A percentile compares a stretch with the other conserved stretches of the same genome.
phyloP scores from a whole-genome alignment of 2,888 invertebrate species.

The Metopia argyrocephala region DNA sequence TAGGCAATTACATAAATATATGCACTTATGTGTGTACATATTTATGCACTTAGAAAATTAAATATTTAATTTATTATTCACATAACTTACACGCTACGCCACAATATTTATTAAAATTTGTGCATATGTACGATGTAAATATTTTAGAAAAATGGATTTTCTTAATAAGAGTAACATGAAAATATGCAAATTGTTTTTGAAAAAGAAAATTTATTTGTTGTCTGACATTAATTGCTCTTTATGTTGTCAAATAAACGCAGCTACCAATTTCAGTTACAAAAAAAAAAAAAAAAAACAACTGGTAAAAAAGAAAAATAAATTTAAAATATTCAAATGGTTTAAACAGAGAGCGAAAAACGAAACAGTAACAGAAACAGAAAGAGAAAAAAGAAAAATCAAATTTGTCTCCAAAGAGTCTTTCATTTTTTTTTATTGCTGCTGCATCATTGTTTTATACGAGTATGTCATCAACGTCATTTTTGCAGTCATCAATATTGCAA shows the following conservation, averaged over 20 bases:
- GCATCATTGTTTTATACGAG: constrained; percentile 56
- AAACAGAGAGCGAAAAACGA: constrained; percentile 6
- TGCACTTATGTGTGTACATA: too few relatives aligned
- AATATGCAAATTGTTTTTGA: not conserved
- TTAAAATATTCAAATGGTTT: constrained; percentile 26
- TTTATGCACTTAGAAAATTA: too few relatives aligned
- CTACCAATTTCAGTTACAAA: not conserved
- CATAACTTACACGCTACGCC: too few relatives aligned
- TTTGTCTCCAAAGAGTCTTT: not conserved
- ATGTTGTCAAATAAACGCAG: constrained; percentile 37
- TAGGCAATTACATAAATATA: too few relatives aligned
- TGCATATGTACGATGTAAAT: too few relatives aligned
- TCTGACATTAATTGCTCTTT: constrained; percentile 50
- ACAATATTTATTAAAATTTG: too few relatives aligned
- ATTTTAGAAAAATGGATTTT: constrained; percentile 33
- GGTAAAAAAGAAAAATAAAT: constrained; percentile 23
- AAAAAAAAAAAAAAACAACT: not conserved
- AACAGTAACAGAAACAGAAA: too few relatives aligned
- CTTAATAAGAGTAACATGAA: not conserved
- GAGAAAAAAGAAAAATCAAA: not conserved
- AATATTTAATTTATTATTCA: too few relatives aligned
- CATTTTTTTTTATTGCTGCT: not conserved
- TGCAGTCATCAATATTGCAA: constrained; percentile 62
- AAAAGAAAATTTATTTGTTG: constrained; percentile 16
- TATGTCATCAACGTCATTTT: constrained; percentile 62